phyloP scores from a whole-genome alignment of 2,113 vertebrate genomes.

The Antigone vipio region DNA sequence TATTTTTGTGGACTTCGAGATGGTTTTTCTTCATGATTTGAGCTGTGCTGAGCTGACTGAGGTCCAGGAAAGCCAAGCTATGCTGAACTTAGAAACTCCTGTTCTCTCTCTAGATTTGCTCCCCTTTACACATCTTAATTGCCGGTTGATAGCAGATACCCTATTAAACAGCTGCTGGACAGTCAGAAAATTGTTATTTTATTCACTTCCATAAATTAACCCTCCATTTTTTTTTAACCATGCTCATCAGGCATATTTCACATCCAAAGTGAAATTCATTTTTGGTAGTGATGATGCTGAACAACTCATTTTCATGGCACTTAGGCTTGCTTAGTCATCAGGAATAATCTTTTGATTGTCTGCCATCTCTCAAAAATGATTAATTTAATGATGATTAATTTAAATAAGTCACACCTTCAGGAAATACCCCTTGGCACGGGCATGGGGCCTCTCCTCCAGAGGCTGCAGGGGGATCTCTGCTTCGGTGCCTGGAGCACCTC shows the following conservation, averaged over 20 bases:
- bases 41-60: constrained; percentile 41
- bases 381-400: constrained; percentile 29
- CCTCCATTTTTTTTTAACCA: background rate
- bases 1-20: background rate
- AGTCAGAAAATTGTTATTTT: background rate
- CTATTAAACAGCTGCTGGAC: constrained; percentile 17
- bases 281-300: constrained; percentile 53
- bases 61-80: constrained; percentile 15
- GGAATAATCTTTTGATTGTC: constrained; percentile 69
- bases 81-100: constrained; percentile 38
- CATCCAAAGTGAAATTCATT: constrained; percentile 46
- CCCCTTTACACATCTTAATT: constrained; percentile 27
- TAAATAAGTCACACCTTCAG: background rate
- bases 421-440: background rate
- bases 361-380: constrained; percentile 39
- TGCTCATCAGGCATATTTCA: constrained; percentile 47
- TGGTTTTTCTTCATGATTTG: constrained; percentile 37
- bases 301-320: constrained; percentile 49
- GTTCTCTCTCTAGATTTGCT: constrained; percentile 37
- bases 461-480: background rate
- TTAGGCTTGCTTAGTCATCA: constrained; percentile 33
- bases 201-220: background rate
- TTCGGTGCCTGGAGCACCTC: background rate
- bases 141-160: constrained; percentile 14
- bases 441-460: background rate